Percentiles rank a stretch among this genome's conserved stretches.
Conservation (phyloP, 1,140 invertebrate species). For the Leptopilina clavipes region DNA sequence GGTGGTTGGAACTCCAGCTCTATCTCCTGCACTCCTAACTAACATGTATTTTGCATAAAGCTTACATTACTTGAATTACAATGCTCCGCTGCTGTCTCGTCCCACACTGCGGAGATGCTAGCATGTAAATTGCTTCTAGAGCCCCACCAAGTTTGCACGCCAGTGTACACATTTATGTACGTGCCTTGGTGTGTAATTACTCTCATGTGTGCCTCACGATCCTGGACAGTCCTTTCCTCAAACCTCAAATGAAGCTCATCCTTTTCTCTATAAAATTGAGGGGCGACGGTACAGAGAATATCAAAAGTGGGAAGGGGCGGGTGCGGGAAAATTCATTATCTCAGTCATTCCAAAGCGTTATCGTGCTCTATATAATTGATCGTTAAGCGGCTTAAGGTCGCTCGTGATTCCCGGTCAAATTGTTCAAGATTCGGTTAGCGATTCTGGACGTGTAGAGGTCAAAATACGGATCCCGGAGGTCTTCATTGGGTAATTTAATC, state of each 20-base stretch:
- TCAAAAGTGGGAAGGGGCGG: conserved; percentile 28
- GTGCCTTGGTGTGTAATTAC: conserved; percentile 41
- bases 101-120: conserved; percentile 42
- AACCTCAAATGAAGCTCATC: conserved; percentile 41
- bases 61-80: conserved; percentile 74
- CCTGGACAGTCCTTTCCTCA: conserved; percentile 23
- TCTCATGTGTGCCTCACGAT: conserved; percentile 37
- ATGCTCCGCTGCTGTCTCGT: conserved; percentile 65
- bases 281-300: conserved; percentile 13
- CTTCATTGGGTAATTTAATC: conserved; percentile 26
- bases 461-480: conserved; percentile 16
- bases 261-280: conserved; percentile 46
- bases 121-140: conserved; percentile 70
- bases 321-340: conserved; percentile 65
- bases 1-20: conserved; percentile 53
- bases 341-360: conserved; percentile 62
- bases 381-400: conserved; percentile 57
- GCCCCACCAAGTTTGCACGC: conserved; percentile 59
- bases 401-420: conserved; percentile 52
- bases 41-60: conserved; percentile 75
- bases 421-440: conserved; percentile 39
- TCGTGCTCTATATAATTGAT: conserved; percentile 66
- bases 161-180: conserved; percentile 50
- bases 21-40: conserved; percentile 72
- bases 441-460: conserved; percentile 36